Base-by-base conservation (phyloP, 2,113 vertebrate genomes). In the Podilymbus podiceps region DNA sequence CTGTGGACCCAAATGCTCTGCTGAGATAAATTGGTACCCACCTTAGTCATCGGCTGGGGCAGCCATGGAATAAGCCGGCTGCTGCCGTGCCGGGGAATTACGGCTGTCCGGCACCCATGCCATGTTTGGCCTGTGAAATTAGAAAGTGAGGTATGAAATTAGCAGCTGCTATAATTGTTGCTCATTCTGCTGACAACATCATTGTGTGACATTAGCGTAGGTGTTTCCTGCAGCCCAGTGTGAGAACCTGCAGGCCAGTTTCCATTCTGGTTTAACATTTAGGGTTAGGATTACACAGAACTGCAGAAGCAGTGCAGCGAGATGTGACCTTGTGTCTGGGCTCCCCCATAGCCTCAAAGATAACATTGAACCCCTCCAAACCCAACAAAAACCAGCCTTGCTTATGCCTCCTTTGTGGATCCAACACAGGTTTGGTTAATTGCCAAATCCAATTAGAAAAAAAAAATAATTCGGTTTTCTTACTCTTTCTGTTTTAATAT, bases 191-290 rank as follows among this genome's bases (percentile, higher is more conserved):
- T 91, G 82, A 59, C 31, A 71, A 9, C 20, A 24, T 7, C 23
- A 12, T 63, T 49, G 64, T 77, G 4, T 35, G 67, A 59, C n/a
- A 31, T 66, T 27, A 3, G 11, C 40, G 82, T 89, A 76, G 88
- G 71, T 90, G 77, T 80, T 96, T 88, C 85, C 72, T 83, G 38
- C 28, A 93, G 75, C n/a, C 28, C 46, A n/a, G 7, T 60, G 55
- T 83, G 50, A 90, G 85, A 83, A 87, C 28, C 35, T 63, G 59
- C 55, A 30, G 47, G 49, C 16, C 0, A 1, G 67, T 96, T 90
- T 90, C 72, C 47, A 71, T 86, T 86, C 67, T 40, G 28, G 46
- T 83, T 88, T 85, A 67, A 33, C 38, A 15, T 31, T 85, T 78
- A 23, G 59, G 20, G 17, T n/a, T 69, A 40, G 31, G 38, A 52